Conservation (phyloP, 2,113 vertebrate genomes). For the Pipa parva region DNA sequence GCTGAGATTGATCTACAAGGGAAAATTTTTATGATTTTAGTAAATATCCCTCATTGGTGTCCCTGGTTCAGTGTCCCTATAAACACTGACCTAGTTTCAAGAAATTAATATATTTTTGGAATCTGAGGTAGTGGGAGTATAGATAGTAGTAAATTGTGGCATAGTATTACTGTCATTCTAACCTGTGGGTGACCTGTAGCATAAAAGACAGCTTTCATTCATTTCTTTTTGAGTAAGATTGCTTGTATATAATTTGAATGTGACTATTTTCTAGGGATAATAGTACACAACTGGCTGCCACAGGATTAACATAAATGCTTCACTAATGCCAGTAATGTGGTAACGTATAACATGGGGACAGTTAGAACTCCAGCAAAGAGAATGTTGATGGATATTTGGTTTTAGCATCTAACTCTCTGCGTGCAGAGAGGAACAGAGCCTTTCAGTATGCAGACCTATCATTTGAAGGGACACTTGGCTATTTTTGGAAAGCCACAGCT, state of each 20-base stretch:
- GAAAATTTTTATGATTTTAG: no score
- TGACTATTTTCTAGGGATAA: background rate
- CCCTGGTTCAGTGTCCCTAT: no score
- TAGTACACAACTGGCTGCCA: background rate
- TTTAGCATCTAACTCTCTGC: background rate
- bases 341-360: background rate
- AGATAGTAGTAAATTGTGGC: background rate
- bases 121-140: background rate
- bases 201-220: background rate
- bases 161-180: background rate
- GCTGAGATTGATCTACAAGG: no score
- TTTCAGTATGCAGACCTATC: slow-evolving; percentile 24
- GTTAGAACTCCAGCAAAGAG: background rate
- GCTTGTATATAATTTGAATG: background rate
- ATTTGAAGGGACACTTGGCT: slow-evolving; percentile 24
- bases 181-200: background rate
- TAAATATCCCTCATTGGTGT: no score
- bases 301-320: background rate
- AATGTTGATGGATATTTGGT: background rate
- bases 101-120: no score
- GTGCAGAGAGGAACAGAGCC: slow-evolving; percentile 21
- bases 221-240: background rate
- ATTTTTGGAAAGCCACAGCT: slow-evolving; percentile 33
- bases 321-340: background rate
- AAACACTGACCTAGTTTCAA: no score